Conservation (phyloP, 1,140 invertebrate genomes). For the Maniola jurtina region DNA sequence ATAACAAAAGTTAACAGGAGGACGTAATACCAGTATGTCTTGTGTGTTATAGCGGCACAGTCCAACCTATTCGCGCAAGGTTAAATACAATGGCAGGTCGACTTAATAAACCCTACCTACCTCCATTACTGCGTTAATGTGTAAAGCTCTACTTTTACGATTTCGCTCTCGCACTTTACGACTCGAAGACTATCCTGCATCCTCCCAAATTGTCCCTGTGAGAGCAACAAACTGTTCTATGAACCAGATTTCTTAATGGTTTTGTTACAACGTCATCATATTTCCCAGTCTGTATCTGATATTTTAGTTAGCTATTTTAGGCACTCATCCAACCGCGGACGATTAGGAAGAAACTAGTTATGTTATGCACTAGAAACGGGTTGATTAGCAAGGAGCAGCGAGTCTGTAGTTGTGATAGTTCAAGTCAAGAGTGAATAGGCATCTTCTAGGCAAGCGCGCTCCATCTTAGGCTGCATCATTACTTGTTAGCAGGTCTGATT, state of each 20-base stretch:
- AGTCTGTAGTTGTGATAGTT: no score
- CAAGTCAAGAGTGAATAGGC: no score
- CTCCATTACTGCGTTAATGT: slow-evolving; percentile 12
- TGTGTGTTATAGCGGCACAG: background rate
- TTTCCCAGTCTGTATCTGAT: background rate
- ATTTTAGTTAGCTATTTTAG: no score
- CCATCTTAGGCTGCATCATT: no score
- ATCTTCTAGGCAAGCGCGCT: no score
- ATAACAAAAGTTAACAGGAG: background rate
- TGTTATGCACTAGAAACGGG: no score
- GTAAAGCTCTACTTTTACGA: slow-evolving; percentile 14
- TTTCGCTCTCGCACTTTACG: slow-evolving; percentile 10
- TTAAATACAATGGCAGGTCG: slow-evolving; percentile 8
- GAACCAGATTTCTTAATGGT: slow-evolving; percentile 5
- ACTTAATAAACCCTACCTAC: slow-evolving; percentile 9
- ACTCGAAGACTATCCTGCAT: background rate
- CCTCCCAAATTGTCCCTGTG: background rate
- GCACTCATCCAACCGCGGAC: no score
- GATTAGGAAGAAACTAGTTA: no score
- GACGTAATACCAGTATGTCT: background rate
- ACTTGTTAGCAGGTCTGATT: no score
- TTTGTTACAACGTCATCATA: background rate
- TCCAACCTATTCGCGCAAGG: slow-evolving; percentile 2
- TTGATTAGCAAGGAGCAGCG: no score
- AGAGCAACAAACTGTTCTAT: slow-evolving; percentile 2